These are phyloP conservation scores for Drosophila parvula DNA, from an alignment of 1,140 invertebrate species.

Conservation along the genomic window DNA sequence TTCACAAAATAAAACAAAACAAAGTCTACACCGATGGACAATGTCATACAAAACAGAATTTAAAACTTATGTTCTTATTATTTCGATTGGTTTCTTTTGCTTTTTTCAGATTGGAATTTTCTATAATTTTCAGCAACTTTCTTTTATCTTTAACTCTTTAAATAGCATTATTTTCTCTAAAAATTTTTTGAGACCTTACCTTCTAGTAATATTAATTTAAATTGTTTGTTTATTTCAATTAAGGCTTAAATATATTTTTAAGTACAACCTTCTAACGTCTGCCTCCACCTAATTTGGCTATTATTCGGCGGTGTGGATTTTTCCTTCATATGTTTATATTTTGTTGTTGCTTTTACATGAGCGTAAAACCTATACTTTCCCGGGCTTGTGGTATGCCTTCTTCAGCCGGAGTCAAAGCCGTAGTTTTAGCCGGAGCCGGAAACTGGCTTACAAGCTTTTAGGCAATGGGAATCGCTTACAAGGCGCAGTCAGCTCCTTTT, in stretches of 20 bases:
- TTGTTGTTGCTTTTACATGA: not conserved
- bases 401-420: conserved; percentile 32
- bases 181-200: not conserved
- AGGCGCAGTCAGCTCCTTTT: conserved; percentile 43
- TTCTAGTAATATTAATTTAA: not conserved
- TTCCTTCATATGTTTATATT: conserved; percentile 3
- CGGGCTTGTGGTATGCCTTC: conserved; percentile 19
- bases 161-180: not conserved
- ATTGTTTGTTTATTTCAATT: not conserved
- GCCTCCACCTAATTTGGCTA: conserved; percentile 11
- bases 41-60: conserved; percentile 60
- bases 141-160: not conserved
- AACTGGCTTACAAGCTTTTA: conserved; percentile 82
- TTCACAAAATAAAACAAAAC: conserved; percentile 73
- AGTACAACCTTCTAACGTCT: not conserved
- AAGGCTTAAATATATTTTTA: not conserved
- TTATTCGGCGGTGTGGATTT: conserved; percentile 20
- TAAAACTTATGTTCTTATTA: conserved; percentile 33
- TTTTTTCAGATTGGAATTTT: conserved; percentile 7
- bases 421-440: conserved; percentile 59
- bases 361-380: conserved; percentile 35
- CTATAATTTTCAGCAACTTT: not conserved
- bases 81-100: conserved; percentile 3
- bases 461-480: conserved; percentile 81
- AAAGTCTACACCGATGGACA: conserved; percentile 53